Conservation (phyloP, 2,797 vertebrate genomes). For the Ctenosaura bakeri region DNA sequence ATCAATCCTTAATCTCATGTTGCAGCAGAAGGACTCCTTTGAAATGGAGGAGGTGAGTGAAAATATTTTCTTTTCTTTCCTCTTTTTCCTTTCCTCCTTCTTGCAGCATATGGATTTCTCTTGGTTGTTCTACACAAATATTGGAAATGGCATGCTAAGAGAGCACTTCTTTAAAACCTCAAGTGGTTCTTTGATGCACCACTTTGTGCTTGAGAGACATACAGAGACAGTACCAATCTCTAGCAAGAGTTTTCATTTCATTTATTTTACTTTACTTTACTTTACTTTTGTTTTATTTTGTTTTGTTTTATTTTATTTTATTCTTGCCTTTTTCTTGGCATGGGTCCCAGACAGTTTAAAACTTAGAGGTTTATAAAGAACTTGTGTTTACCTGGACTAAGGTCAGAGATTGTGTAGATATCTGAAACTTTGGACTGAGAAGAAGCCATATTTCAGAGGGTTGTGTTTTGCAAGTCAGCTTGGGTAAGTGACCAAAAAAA, state of each 20-base stretch:
- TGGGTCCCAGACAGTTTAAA: neutral
- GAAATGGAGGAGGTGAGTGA: conserved; percentile 96
- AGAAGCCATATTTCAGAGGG: neutral
- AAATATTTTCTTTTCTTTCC: conserved; percentile 3
- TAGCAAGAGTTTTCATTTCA: neutral
- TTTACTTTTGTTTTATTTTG: too few relatives aligned
- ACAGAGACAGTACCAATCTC: neutral
- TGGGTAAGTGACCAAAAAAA: neutral
- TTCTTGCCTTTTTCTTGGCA: too few relatives aligned
- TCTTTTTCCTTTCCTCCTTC: conserved; percentile 17
- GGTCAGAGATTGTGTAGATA: too few relatives aligned
- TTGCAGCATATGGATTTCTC: neutral
- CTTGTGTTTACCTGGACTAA: neutral
- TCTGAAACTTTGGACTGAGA: neutral
- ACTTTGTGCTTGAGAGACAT: neutral
- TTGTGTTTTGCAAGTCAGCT: too few relatives aligned
- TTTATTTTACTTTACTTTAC: too few relatives aligned
- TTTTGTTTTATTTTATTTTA: too few relatives aligned
- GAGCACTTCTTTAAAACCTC: neutral
- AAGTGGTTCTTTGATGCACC: neutral
- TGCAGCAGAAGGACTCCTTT: conserved; percentile 91
- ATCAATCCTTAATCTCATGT: conserved; percentile 83
- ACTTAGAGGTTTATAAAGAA: neutral
- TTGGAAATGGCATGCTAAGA: neutral
- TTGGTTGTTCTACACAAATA: neutral